Percentiles rank a stretch among this genome's conserved stretches.
Conservation (phyloP, 2,888 invertebrate genomes). For the Fabriciana adippe region DNA sequence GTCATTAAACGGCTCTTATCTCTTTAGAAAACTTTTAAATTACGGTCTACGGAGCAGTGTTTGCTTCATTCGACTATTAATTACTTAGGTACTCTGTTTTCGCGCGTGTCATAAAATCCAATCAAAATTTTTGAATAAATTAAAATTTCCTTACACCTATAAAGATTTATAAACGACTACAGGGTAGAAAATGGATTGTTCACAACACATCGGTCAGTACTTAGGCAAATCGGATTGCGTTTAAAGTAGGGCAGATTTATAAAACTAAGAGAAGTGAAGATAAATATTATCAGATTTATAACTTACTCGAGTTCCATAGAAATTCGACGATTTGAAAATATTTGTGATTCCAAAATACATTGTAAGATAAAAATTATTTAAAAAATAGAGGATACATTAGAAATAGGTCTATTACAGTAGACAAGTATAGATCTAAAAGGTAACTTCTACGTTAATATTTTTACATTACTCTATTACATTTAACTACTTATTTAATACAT, state of each 20-base stretch:
- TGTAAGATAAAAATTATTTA: constrained; percentile 57
- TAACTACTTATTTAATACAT: constrained; percentile 70
- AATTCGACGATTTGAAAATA: constrained; percentile 70
- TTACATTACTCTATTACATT: constrained; percentile 57
- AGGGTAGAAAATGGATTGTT: constrained; percentile 42
- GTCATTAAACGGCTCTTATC: constrained; percentile 50
- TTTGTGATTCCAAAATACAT: constrained; percentile 56
- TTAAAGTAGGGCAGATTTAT: constrained; percentile 6
- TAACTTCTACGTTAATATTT: constrained; percentile 63
- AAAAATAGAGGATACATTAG: constrained; percentile 53
- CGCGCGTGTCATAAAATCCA: constrained; percentile 52
- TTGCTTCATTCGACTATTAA: constrained; percentile 39
- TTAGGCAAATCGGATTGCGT: constrained; percentile 34
- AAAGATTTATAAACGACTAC: constrained; percentile 43
- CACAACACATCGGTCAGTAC: constrained; percentile 39
- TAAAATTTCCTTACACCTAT: constrained; percentile 47
- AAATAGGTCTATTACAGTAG: constrained; percentile 54
- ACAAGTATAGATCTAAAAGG: constrained; percentile 60
- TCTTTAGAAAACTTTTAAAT: constrained; percentile 27
- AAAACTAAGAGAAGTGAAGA: constrained; percentile 24
- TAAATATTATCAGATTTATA: constrained; percentile 35
- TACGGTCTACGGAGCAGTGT: constrained; percentile 26
- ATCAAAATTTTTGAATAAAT: constrained; percentile 41
- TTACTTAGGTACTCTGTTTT: constrained; percentile 60
- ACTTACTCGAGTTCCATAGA: constrained; percentile 45